Evolutionary conservation across 2,113 vertebrate species (phyloP).

Genomic region (Microtus ochrogaster): DNA sequence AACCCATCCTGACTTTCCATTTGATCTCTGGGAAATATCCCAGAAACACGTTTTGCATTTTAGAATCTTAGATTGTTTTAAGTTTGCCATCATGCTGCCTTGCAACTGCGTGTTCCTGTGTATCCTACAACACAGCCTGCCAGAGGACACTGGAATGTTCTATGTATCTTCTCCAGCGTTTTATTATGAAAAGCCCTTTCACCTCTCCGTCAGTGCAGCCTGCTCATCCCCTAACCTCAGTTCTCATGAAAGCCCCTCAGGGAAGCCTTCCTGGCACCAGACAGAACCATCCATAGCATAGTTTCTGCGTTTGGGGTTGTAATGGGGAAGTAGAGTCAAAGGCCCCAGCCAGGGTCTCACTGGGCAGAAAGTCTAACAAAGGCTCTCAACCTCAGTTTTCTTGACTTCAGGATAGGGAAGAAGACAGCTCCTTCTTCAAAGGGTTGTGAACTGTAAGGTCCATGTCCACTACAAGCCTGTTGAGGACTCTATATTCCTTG

Average conservation of each 20-base stretch:
- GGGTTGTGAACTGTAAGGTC: background rate
- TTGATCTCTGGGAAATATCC: slow-evolving; percentile 15
- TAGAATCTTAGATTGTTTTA: background rate
- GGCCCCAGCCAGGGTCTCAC: background rate
- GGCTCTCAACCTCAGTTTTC: background rate
- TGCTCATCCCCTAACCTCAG: background rate
- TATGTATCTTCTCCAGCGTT: background rate
- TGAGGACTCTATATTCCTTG: background rate
- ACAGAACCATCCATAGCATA: background rate
- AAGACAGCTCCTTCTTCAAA: background rate
- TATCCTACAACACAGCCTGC: background rate
- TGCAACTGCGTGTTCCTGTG: background rate
- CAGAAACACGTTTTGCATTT: background rate
- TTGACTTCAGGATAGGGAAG: background rate
- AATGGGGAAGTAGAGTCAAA: background rate
- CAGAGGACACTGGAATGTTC: background rate
- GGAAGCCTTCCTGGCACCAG: background rate
- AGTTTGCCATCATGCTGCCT: background rate
- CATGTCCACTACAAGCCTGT: rapidly evolving
- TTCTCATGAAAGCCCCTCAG: background rate
- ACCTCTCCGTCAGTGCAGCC: background rate
- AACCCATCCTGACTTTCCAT: background rate
- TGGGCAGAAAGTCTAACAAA: background rate
- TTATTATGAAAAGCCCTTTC: background rate
- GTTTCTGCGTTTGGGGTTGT: background rate